Base-by-base conservation (phyloP, 2,113 vertebrate genomes). In the Rhynchomys soricoides region DNA sequence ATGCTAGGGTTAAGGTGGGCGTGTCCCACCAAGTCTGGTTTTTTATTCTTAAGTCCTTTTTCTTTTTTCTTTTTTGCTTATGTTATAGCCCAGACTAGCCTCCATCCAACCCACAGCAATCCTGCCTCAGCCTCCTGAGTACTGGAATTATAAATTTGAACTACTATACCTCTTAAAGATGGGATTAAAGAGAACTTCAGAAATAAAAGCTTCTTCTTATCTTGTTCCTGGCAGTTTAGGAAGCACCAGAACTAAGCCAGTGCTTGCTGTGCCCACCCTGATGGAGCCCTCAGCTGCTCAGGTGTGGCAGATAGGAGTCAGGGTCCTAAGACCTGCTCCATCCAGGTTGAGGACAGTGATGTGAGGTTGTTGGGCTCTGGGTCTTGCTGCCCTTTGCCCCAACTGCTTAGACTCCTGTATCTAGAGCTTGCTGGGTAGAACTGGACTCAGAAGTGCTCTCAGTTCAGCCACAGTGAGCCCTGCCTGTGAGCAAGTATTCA, bases 221-320 rank as follows among this genome's bases (percentile, higher is more conserved):
- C 40, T 59, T 74, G 34, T 37, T 0, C 31, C 15, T 31, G 11
- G 22, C 7, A 78, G 48, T n/a, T 66, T 40, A 52, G 26, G 16
- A 52, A 40, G 64, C 48, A 40, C 11, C 57, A 24, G 24, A 9
- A 16, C 66, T 66, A 79, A 45, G 15, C 19, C 43, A 73, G 19
- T 43, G 52, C 17, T 31, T 26, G 43, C n/a, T 17, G 55, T 70
- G 43, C 4, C 52, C 4, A 13, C n/a, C 21, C 37, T 74, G 11
- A 9, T 0, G 34, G 77, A 37, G 71, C 19, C 62, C 40, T 24
- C 10, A 31, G 24, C 45, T 66, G 31, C n/a, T 16, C 48, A 15
- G 7, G 10, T 1, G 2, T 57, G 21, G 43, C 43, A 16, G 37
- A 19, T 43, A 3, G 6, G 78, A 24, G 11, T 0, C 17, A 0